Base-by-base conservation (phyloP, 2,888 invertebrate species). In the Linnaemya vulpina region DNA sequence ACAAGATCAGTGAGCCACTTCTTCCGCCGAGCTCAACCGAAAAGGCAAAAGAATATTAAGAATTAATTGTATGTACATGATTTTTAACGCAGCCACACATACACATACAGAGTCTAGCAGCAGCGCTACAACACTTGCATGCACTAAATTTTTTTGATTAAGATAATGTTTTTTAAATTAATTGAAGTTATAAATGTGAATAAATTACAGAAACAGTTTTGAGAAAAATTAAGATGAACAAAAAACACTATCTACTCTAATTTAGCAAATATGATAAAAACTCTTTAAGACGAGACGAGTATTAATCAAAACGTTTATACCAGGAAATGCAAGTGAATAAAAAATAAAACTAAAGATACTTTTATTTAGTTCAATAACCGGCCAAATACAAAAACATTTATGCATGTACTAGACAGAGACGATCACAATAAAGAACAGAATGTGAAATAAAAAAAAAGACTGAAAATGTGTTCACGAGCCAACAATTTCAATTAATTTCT, bases 321-420 rank as follows among this genome's bases (percentile, higher is more conserved):
- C 83, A 83, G 83, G 83, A 83, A 83, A 80, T 71, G 58, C 22
- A 13, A 75, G 30, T 30, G 30, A 8, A 35, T 13, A 17, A 7
- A 15, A 58, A 77, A 53, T 43, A 20, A 74, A 74, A 51, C 49
- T 38, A 17, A 58, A 62, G 38, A 58, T 63, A 46, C 40, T 58
- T 58, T 62, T 73, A 53, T 75, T 63, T 85, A 82, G 85, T 85
- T 85, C 85, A 85, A 85, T 85, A 85, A 85, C 85, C 85, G 85
- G 82, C 82, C 85, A 85, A 82, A 51, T 78, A 43, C 38, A 30
- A 53, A 55, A 38, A 78, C 43, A 58, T 17, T 11, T 43, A 76
- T 53, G 30, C n/a, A 60, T 22, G 49, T 51, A 49, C 38, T 58
- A 5, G 22, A 30, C 5, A 62, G 17, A 13, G 9, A 8, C 46